Conservation (phyloP, 2,113 vertebrate species). For the Xenus cinereus region DNA sequence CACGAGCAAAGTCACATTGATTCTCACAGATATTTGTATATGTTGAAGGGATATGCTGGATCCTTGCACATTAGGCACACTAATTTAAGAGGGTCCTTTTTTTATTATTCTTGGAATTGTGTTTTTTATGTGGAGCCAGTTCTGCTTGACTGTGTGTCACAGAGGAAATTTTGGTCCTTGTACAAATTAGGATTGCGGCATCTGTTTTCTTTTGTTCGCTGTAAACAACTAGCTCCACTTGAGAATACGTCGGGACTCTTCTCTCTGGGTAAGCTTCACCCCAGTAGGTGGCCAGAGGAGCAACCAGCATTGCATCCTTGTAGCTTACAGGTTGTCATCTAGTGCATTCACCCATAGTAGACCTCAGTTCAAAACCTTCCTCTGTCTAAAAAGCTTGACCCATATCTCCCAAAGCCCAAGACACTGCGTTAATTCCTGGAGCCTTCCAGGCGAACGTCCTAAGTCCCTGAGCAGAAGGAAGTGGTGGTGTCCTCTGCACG, state of each 20-base stretch:
- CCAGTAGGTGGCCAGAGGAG: not conserved
- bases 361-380: not conserved
- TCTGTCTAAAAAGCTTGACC: not conserved
- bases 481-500: not conserved
- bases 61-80: not conserved
- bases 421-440: not conserved
- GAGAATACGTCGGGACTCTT: not conserved
- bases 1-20: not conserved
- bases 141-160: not conserved
- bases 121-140: not conserved
- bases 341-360: not conserved
- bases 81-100: not conserved
- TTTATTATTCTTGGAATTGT: not conserved
- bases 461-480: not conserved
- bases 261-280: not conserved
- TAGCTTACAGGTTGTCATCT: not conserved
- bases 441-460: rapidly evolving
- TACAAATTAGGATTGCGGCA: not conserved
- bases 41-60: not conserved
- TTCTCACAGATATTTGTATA: not conserved
- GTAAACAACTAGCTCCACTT: not conserved
- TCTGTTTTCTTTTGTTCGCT: not conserved
- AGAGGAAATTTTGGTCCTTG: not conserved
- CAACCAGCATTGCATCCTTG: not conserved
- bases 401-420: not conserved